Evolutionary conservation across 2,888 invertebrate genomes (phyloP).

Genomic region (Trissolcus japonicus): DNA sequence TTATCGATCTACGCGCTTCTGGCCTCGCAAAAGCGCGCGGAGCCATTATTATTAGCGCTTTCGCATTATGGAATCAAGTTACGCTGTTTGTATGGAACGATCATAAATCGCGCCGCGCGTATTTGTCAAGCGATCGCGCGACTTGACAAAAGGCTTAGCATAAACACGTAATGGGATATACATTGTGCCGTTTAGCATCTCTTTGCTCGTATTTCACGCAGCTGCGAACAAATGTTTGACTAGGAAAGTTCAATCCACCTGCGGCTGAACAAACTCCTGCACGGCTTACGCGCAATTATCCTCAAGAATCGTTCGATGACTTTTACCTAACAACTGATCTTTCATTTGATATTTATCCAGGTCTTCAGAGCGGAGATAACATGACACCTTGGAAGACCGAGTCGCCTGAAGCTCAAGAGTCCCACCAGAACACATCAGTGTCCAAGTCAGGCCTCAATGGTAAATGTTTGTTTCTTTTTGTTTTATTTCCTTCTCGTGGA

Average conservation of each 20-base stretch:
- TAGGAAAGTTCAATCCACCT: constrained; percentile 52
- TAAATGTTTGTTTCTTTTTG: constrained; percentile 52
- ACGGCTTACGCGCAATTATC: constrained; percentile 25
- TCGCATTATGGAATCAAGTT: constrained; percentile 58
- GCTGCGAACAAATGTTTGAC: constrained; percentile 56
- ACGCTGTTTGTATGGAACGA: constrained; percentile 53
- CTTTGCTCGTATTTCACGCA: constrained; percentile 57
- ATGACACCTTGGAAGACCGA: constrained; percentile 73
- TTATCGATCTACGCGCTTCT: constrained; percentile 57
- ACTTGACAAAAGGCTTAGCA: constrained; percentile 56
- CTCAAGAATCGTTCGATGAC: constrained; percentile 36
- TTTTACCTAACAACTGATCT: constrained; percentile 2
- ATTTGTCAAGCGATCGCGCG: constrained; percentile 52
- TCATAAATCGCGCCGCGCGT: constrained; percentile 51
- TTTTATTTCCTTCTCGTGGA: neutral
- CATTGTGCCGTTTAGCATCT: constrained; percentile 54
- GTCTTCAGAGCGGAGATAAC: constrained; percentile 69
- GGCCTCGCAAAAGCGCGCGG: constrained; percentile 53
- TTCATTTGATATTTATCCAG: constrained; percentile 53
- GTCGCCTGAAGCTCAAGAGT: constrained; percentile 70
- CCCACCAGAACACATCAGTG: constrained; percentile 71
- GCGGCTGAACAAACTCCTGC: constrained; percentile 39
- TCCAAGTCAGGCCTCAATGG: constrained; percentile 74
- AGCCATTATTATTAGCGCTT: constrained; percentile 57
- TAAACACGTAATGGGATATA: constrained; percentile 56